Percentiles rank a stretch among this genome's conserved stretches.
Conservation (phyloP, 2,113 vertebrate genomes). For the Cisticola juncidis region DNA sequence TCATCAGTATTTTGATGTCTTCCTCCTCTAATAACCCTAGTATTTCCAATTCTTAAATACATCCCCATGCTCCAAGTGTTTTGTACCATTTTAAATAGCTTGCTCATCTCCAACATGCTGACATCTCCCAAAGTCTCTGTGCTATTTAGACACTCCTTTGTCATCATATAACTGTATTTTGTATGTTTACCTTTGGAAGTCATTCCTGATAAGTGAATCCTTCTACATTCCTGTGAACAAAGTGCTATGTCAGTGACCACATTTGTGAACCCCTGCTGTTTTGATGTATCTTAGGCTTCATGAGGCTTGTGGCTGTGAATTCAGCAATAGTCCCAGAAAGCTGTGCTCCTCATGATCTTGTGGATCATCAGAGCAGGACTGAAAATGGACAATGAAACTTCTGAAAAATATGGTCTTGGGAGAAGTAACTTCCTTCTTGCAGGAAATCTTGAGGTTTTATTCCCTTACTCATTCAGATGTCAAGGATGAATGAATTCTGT, state of each 20-base stretch:
- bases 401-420: not conserved
- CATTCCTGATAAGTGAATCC: slow-evolving; percentile 4
- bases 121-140: not conserved
- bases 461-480: not conserved
- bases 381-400: not conserved
- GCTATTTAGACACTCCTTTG: not conserved
- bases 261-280: slow-evolving; percentile 37
- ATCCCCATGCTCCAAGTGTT: not conserved
- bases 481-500: not conserved
- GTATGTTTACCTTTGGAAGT: not conserved
- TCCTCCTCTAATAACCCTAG: not conserved
- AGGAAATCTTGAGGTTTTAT: not conserved
- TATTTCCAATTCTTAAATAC: not conserved
- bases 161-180: not conserved
- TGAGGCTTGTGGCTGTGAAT: not conserved
- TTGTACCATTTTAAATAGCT: not conserved
- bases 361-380: not conserved
- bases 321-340: not conserved
- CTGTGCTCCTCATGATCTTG: not conserved
- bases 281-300: not conserved
- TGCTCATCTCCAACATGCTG: not conserved
- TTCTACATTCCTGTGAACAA: not conserved
- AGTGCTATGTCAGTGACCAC: not conserved
- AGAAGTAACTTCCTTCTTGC: not conserved
- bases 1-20: not conserved